Evolutionary conservation across 2,113 vertebrate species (phyloP), one percentile per base, ranked within the genome.

Genomic region (Coptodon rendalli): DNA sequence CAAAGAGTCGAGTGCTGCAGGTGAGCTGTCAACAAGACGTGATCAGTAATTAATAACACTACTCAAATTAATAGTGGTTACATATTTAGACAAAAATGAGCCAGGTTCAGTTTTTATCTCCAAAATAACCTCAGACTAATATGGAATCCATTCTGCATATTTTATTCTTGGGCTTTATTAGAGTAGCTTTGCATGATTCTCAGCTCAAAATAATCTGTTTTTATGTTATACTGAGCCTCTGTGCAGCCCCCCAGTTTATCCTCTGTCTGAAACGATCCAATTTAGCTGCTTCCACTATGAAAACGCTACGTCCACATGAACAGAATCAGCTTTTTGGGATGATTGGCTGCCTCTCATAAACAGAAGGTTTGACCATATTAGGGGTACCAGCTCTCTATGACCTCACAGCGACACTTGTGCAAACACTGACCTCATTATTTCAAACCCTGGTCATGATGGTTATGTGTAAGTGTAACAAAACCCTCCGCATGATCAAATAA

Each of bases 361-460:
- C 22, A 17, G 22, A 71, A 0, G 6, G 24, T 19, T 45, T 76
- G 68, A 76, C 40, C 68, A 48, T 48, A 5, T 48, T 19, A 48
- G 66, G 66, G 0, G 6, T 68, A 22, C 6, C 63, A 8, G 61
- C 63, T 68, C 63, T 4, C 63, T 22, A 22, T 68, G 19, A 22
- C 63, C 0, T 68, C 63, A 40, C 36, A 9, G 19, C 0, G 12
- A 43, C 17, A 66, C 31, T n/a, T 36, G 1, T 0, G 36, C 31
- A 34, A 36, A n/a, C 31, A 7, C 59, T 7, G 29, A 34, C 59
- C 57, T 61, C 59, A 16, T 11, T 2, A 63, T 63, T 36, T 63
- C 31, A 63, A n/a, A 36, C 9, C 31, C 2, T 0, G 59, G 3
- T 36, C 6, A 19, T 4, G 59, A 36, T 63, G 2, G 0, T 34